phyloP scores from a whole-genome alignment of 1,140 invertebrate genomes.

The Yoshiicerus persimilis region DNA sequence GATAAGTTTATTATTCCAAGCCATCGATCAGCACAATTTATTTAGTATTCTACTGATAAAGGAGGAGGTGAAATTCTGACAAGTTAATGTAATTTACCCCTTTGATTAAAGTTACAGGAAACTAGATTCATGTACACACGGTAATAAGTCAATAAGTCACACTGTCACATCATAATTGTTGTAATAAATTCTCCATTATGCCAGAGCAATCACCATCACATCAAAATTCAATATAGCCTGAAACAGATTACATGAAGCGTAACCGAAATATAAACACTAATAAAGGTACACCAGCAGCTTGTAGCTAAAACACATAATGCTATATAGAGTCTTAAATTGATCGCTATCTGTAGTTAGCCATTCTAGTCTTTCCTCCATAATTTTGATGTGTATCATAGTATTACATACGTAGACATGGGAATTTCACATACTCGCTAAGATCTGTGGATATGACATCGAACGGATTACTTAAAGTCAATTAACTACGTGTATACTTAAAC shows the following conservation, averaged over 20 bases:
- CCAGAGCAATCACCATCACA: not conserved
- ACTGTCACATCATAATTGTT: not conserved
- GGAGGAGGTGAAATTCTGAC: not conserved
- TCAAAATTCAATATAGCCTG: not conserved
- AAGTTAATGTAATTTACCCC: not conserved
- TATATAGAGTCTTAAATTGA: not conserved
- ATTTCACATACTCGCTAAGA: not conserved
- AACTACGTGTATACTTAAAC: not conserved
- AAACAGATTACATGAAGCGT: not conserved
- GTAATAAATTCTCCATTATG: not conserved
- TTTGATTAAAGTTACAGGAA: not conserved
- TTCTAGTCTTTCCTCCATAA: not conserved
- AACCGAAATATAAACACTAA: too few relatives aligned
- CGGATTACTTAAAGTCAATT: not conserved
- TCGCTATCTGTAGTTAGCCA: not conserved
- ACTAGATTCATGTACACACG: not conserved
- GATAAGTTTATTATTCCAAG: constrained; percentile 2
- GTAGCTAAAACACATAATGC: not conserved
- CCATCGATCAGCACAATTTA: not conserved
- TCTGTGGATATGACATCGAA: not conserved
- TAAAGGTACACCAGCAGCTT: not conserved
- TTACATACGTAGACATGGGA: not conserved
- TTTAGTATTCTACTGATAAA: not conserved
- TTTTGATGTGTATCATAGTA: not conserved
- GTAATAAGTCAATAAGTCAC: not conserved